Evolutionary conservation across 2,888 invertebrate species (phyloP).

Genomic region (Elegia similella): DNA sequence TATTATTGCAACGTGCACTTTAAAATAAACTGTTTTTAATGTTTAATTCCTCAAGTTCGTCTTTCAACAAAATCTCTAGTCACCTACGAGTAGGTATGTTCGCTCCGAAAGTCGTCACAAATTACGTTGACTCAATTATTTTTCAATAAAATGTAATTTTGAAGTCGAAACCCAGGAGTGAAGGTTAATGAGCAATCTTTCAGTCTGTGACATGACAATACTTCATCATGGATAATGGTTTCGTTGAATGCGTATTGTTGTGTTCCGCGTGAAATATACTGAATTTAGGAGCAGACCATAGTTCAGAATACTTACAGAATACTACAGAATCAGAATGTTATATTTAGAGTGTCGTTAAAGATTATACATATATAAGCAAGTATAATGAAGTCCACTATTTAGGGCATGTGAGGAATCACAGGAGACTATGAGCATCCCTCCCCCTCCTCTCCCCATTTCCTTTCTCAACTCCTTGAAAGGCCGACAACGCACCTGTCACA

Average conservation of each 20-base stretch:
- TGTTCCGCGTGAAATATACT: conserved; percentile 19
- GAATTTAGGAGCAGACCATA: not conserved
- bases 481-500: too few relatives aligned
- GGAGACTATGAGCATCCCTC: too few relatives aligned
- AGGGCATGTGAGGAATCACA: too few relatives aligned
- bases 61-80: too few relatives aligned
- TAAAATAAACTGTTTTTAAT: too few relatives aligned
- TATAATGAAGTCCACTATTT: too few relatives aligned
- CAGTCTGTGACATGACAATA: conserved; percentile 29
- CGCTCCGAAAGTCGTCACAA: not conserved
- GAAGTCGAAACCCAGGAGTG: not conserved
- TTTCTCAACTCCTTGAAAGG: too few relatives aligned
- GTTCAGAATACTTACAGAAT: not conserved
- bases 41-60: too few relatives aligned
- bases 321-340: not conserved
- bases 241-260: conserved; percentile 21
- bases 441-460: too few relatives aligned
- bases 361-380: not conserved
- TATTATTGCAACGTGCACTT: too few relatives aligned
- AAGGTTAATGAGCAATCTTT: conserved; percentile 13
- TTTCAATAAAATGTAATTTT: not conserved
- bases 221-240: conserved; percentile 25
- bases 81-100: too few relatives aligned
- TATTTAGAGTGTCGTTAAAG: not conserved
- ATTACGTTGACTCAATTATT: not conserved